These are phyloP conservation scores for Drosophila parvula DNA, from an alignment of 1,140 invertebrate genomes.

Conservation along the genomic window DNA sequence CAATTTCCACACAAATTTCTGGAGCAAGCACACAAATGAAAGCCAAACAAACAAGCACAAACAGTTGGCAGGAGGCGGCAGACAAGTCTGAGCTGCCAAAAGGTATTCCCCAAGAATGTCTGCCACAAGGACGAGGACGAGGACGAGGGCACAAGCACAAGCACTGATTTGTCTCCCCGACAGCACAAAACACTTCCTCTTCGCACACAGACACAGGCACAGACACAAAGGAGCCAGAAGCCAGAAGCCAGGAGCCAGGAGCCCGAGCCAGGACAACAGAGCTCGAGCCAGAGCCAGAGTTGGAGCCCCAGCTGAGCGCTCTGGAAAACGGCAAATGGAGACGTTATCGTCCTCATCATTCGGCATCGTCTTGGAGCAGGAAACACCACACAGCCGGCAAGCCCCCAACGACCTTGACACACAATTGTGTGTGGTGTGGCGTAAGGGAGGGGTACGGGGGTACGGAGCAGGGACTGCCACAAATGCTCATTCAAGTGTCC, in stretches of 20 bases:
- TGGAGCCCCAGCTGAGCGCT: slow-evolving; percentile 2
- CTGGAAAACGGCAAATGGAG: slow-evolving; percentile 58
- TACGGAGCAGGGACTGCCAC: slow-evolving; percentile 7
- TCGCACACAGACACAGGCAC: slow-evolving; percentile 36
- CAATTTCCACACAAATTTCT: slow-evolving; percentile 79
- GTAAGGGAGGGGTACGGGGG: slow-evolving; percentile 1
- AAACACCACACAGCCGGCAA: slow-evolving; percentile 49
- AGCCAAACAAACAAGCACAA: slow-evolving; percentile 45
- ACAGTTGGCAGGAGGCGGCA: slow-evolving; percentile 40
- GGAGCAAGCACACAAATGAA: slow-evolving; percentile 51
- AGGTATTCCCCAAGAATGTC: slow-evolving; percentile 80
- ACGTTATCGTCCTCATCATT: slow-evolving; percentile 75
- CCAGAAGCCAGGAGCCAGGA: slow-evolving; percentile 19
- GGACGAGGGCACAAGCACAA: slow-evolving; percentile 13
- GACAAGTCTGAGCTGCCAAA: slow-evolving; percentile 80
- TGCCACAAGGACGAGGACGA: slow-evolving; percentile 48
- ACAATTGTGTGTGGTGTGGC: slow-evolving; percentile 45
- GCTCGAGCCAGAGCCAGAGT: slow-evolving; percentile 12
- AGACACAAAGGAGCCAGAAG: slow-evolving; percentile 33
- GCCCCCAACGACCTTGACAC: slow-evolving; percentile 71
- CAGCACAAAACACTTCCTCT: slow-evolving; percentile 67
- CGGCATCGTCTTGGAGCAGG: slow-evolving; percentile 77
- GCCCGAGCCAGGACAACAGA: slow-evolving; percentile 27
- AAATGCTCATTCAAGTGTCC: slow-evolving; percentile 73
- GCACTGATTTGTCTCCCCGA: slow-evolving; percentile 59